Percentiles rank a stretch among this genome's conserved stretches.
Evolutionary conservation across 1,140 invertebrate genomes (phyloP).

Genomic region (Drosophila pectinifera): DNA sequence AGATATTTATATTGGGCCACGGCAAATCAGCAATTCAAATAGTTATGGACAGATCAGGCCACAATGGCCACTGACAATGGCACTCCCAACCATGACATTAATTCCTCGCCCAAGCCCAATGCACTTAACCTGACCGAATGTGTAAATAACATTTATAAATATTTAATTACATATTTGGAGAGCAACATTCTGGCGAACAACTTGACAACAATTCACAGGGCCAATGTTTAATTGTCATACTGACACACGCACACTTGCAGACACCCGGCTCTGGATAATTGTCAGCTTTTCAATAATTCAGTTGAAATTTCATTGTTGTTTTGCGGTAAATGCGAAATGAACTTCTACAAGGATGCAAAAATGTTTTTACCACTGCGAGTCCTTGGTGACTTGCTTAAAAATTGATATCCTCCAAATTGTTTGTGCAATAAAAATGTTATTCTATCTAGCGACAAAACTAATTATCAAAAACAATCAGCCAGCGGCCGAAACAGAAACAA

Average conservation of each 20-base stretch:
- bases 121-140: slow-evolving; percentile 46
- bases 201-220: slow-evolving; percentile 49
- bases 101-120: slow-evolving; percentile 16
- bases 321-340: slow-evolving; percentile 60
- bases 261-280: slow-evolving; percentile 54
- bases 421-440: slow-evolving; percentile 42
- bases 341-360: slow-evolving; percentile 42
- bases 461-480: slow-evolving; percentile 63
- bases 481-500: slow-evolving; percentile 11
- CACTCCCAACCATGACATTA: not conserved
- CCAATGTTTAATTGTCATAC: slow-evolving; percentile 61
- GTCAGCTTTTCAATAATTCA: slow-evolving; percentile 69
- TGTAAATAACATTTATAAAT: slow-evolving; percentile 64
- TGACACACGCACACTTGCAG: slow-evolving; percentile 33
- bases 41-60: slow-evolving; percentile 43
- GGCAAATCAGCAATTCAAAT: slow-evolving; percentile 48
- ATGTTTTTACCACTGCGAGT: slow-evolving; percentile 36
- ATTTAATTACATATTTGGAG: slow-evolving; percentile 64
- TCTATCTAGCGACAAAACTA: slow-evolving; percentile 47
- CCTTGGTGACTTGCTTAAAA: slow-evolving; percentile 56
- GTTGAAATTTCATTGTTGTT: slow-evolving; percentile 48
- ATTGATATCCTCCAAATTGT: slow-evolving; percentile 62
- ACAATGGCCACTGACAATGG: slow-evolving; percentile 26
- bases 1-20: slow-evolving; percentile 25
- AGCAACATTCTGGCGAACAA: slow-evolving; percentile 28